Evolutionary conservation across 2,888 invertebrate genomes (phyloP).

Genomic region (Eutolmus rufibarbis): DNA sequence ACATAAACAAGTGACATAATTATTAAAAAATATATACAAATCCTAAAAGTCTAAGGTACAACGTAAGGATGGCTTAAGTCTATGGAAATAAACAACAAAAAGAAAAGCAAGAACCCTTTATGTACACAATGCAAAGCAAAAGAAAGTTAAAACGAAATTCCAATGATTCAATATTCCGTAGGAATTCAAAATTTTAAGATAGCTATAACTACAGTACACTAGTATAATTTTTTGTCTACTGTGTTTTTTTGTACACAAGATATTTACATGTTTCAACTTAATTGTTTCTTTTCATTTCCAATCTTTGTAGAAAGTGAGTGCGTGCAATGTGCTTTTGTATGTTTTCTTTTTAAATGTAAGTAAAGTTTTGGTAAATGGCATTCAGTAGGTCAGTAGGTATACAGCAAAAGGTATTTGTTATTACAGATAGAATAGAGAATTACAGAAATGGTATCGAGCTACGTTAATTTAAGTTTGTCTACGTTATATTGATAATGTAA

Average conservation of each 20-base stretch:
- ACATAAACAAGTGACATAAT: conserved; percentile 6
- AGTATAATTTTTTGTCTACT: neutral
- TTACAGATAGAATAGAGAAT: neutral
- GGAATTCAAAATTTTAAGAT: too few relatives aligned
- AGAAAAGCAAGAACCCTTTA: neutral
- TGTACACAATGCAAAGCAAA: neutral
- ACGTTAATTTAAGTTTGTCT: neutral
- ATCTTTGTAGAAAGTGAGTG: neutral
- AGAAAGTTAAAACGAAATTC: neutral
- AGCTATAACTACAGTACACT: neutral
- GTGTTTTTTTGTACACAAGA: neutral
- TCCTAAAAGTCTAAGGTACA: neutral
- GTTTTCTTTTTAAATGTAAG: neutral
- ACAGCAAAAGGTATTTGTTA: neutral
- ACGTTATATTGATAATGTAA: neutral
- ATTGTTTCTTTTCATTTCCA: neutral
- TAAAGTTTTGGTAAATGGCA: neutral
- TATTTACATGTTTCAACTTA: neutral
- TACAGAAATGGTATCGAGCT: neutral
- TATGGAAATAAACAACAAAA: neutral
- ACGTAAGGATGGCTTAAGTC: neutral
- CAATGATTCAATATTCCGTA: neutral
- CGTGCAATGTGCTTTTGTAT: neutral
- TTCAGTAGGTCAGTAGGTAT: neutral
- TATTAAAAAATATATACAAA: neutral